phyloP scores from a whole-genome alignment of 2,113 vertebrate genomes.

The Platichthys stellatus region DNA sequence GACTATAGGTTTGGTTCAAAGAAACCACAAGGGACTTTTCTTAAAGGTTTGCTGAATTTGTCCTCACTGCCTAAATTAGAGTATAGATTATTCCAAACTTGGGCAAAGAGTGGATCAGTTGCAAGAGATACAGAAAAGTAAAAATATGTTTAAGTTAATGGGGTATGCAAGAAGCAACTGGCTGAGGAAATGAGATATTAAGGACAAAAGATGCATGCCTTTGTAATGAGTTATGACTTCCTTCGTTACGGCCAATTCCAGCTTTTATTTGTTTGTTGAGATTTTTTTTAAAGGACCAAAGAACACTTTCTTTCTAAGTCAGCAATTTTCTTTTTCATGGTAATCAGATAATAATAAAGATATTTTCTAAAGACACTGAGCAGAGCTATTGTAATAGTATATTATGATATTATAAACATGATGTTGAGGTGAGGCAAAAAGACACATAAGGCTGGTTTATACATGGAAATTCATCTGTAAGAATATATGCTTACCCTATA shows the following conservation, averaged over 20 bases:
- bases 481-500: not conserved
- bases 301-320: not conserved
- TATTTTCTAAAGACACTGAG: not conserved
- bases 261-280: constrained; percentile 16
- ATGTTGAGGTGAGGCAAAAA: not conserved
- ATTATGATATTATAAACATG: not conserved
- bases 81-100: constrained; percentile 59
- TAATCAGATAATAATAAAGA: not conserved
- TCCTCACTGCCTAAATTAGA: constrained; percentile 41
- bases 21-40: constrained; percentile 47
- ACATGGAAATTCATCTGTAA: not conserved
- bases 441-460: not conserved
- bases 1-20: constrained; percentile 49
- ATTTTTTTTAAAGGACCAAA: not conserved
- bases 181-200: constrained; percentile 34
- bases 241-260: constrained; percentile 16
- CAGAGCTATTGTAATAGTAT: not conserved
- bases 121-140: constrained; percentile 28
- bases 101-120: constrained; percentile 46
- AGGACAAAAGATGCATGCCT: not conserved
- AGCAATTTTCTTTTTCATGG: not conserved
- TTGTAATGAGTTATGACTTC: constrained; percentile 25
- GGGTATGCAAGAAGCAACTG: constrained; percentile 31
- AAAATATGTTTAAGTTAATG: constrained; percentile 49
- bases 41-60: constrained; percentile 39